Evolutionary conservation across 2,113 vertebrate genomes (phyloP), one percentile per base, ranked within the genome.

Genomic region (Bubo scandiacus): DNA sequence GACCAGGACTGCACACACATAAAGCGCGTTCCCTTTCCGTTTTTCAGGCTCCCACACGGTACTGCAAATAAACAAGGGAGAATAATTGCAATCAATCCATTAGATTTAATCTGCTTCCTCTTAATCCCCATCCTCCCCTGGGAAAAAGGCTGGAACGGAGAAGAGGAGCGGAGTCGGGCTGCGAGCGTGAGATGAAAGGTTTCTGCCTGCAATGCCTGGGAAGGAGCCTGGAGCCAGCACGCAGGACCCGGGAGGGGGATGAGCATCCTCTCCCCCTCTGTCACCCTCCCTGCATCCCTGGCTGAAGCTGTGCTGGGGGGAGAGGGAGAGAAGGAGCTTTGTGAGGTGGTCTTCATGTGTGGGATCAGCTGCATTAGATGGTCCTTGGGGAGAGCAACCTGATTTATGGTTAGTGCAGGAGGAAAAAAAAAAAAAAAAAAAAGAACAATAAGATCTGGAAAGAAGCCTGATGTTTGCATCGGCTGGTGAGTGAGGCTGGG

Each of bases 51-150:
- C 68, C 81, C 85, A 61, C n/a, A 38, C 5, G 1, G n/a, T 18
- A 5, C 51, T 30, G 73, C 78, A 71, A 77, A 96, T 75, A 92
- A 88, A 86, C 94, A 79, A 81, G 92, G 92, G 87, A 29, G 75
- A 90, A 93, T 86, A 82, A 96, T 81, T 94, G 87, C 87, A 88
- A 94, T 85, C 62, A 73, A 91, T 43, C 88, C 94, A 90, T 95
- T 95, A 94, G 71, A 74, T 81, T 88, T 93, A 88, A 96, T 91
- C 95, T 88, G 91, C 75, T 96, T 93, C 80, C 86, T 90, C 94
- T 93, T 94, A 94, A 96, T 90, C 75, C 80, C 70, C 61, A 7
- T 14, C 52, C 68, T 96, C 91, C 92, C 94, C 42, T 62, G 87
- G 81, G 91, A 65, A 62, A 38, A 38, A 5, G 29, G 72, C 42